Percentiles rank a stretch among this genome's conserved stretches.
These are phyloP conservation scores for Parapristionchus giblindavisi DNA, from an alignment of 2,888 invertebrate genomes.

Conservation along the genomic window DNA sequence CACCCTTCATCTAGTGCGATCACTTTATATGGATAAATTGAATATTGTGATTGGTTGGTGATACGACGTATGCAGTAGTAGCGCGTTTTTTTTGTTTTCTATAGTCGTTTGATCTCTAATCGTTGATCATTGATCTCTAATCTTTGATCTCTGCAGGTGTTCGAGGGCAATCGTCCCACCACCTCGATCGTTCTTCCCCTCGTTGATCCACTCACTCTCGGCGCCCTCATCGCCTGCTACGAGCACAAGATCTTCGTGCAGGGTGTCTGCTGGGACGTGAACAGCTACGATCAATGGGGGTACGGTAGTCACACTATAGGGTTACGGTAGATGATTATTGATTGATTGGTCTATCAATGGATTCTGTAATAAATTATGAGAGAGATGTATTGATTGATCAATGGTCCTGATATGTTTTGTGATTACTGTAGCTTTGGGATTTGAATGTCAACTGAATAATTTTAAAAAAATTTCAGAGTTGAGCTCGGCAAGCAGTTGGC, in stretches of 20 bases:
- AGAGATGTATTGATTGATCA: constrained; percentile 3
- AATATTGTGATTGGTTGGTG: too few species aligned
- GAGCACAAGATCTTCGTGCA: constrained; percentile 99
- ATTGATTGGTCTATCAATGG: not conserved
- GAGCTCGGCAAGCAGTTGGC: constrained; percentile 98
- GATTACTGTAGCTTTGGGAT: not conserved
- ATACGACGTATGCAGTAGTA: too few species aligned
- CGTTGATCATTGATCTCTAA: too few species aligned
- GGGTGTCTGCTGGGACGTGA: constrained; percentile 98
- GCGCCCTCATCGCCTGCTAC: constrained; percentile 92
- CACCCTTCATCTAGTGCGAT: too few species aligned
- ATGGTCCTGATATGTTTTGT: constrained; percentile 6
- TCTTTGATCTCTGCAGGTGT: constrained; percentile 75
- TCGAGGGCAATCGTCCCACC: constrained; percentile 94
- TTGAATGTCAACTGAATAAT: not conserved
- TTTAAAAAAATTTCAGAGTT: constrained; percentile 80
- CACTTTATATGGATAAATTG: too few species aligned
- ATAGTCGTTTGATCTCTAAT: too few species aligned
- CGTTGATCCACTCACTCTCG: constrained; percentile 90
- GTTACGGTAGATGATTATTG: constrained; percentile 14
- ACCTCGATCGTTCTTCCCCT: constrained; percentile 93
- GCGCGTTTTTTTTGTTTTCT: too few species aligned
- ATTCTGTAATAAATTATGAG: not conserved
- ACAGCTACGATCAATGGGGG: constrained; percentile 99
- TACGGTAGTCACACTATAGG: constrained; percentile 70